Conservation (phyloP, 2,113 vertebrate species). For the Prunella himalayana region DNA sequence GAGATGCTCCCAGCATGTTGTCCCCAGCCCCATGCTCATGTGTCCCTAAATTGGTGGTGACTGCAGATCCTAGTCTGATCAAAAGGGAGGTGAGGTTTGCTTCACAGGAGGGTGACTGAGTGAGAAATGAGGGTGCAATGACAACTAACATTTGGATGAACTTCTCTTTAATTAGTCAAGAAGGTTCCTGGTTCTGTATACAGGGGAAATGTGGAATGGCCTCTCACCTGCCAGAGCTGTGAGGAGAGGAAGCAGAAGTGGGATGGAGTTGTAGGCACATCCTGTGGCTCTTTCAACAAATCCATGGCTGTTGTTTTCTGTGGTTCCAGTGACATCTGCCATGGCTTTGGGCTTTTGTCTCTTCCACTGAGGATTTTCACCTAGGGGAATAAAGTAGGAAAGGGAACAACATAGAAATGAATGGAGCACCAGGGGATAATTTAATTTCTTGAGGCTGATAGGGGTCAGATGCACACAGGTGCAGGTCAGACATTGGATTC, state of each 20-base stretch:
- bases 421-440: background rate
- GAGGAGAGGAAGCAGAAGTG: slow-evolving; percentile 10
- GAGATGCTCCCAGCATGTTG: background rate
- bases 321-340: background rate
- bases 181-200: background rate
- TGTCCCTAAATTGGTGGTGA: background rate
- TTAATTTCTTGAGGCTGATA: background rate
- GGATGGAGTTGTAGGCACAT: background rate
- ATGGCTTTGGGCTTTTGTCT: background rate
- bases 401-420: background rate
- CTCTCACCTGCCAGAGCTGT: background rate
- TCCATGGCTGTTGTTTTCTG: background rate
- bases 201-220: background rate
- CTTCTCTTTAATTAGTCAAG: background rate
- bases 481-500: background rate
- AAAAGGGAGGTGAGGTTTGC: background rate
- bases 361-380: background rate
- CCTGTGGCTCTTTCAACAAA: slow-evolving; percentile 6
- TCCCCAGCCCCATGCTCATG: rapidly evolving
- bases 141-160: slow-evolving; percentile 6
- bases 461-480: background rate
- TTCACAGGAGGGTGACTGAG: background rate
- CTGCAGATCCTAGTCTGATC: background rate
- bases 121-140: background rate
- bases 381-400: background rate